These are phyloP conservation scores for Neosalanx taihuensis DNA, from an alignment of 2,797 vertebrate species.

Conservation along the genomic window DNA sequence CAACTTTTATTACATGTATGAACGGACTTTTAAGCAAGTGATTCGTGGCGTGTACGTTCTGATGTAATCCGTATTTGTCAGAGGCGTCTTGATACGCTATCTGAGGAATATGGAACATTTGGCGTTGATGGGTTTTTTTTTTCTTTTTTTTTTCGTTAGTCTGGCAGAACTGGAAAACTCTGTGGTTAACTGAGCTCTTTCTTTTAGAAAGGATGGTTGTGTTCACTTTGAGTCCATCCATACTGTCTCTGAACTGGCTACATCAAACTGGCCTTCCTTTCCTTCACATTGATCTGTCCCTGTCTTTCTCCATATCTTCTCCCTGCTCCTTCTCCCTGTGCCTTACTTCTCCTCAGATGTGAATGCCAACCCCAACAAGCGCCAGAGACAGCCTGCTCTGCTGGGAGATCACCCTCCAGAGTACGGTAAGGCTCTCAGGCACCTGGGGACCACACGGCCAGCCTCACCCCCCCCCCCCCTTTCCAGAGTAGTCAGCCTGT, in stretches of 20 bases:
- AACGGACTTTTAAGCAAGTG: too few relatives aligned
- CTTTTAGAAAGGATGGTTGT: not conserved
- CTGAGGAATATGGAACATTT: too few relatives aligned
- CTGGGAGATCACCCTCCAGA: constrained; percentile 92
- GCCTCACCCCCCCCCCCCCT: not conserved
- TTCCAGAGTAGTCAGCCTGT: not conserved
- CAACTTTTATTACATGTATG: too few relatives aligned
- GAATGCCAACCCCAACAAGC: constrained; percentile 88
- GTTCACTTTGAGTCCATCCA: too few relatives aligned
- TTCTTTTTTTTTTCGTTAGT: not conserved
- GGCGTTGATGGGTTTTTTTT: too few relatives aligned
- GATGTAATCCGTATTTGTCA: too few relatives aligned
- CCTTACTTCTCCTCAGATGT: constrained; percentile 53
- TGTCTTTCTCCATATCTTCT: not conserved
- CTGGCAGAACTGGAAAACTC: too few relatives aligned
- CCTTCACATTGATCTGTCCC: constrained; percentile 15
- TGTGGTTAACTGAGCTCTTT: not conserved
- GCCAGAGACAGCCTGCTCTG: constrained; percentile 90
- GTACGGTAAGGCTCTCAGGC: constrained; percentile 77
- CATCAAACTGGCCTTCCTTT: constrained; percentile 3
- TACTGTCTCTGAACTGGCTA: not conserved
- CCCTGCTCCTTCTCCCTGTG: not conserved
- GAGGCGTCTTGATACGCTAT: too few relatives aligned
- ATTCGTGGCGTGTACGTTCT: too few relatives aligned
- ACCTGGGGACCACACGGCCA: not conserved